A percentile compares a stretch with the other conserved stretches of the same genome.
Evolutionary conservation across 2,797 vertebrate genomes (phyloP).

Genomic region (Euthynnus affinis): DNA sequence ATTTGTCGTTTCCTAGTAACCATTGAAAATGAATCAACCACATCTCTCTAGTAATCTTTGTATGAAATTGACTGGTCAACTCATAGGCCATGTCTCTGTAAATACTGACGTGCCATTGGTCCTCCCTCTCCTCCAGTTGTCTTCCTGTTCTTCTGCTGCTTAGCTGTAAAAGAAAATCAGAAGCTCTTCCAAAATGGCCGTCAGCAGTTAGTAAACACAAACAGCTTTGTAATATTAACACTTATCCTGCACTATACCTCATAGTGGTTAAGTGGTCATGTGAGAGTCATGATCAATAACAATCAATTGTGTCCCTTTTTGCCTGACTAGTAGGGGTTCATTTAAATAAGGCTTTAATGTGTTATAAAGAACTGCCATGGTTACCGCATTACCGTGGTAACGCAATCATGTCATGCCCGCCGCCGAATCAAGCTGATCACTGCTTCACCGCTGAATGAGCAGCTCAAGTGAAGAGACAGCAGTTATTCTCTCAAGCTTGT

Average conservation of each 20-base stretch:
- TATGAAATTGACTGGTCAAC: background rate
- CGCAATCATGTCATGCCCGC: too few species aligned
- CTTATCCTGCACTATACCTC: too few species aligned
- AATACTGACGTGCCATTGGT: background rate
- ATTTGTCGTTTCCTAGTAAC: background rate
- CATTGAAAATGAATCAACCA: background rate
- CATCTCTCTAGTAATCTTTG: background rate
- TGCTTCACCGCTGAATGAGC: too few species aligned
- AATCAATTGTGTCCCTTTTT: slow-evolving; percentile 1
- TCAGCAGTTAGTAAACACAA: background rate
- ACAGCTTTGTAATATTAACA: background rate
- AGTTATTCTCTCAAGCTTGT: too few species aligned
- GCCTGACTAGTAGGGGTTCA: background rate
- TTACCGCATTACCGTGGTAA: too few species aligned
- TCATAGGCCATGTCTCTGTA: background rate
- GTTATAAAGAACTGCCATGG: slow-evolving; percentile 26
- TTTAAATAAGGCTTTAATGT: slow-evolving; percentile 30
- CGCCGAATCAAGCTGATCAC: too few species aligned
- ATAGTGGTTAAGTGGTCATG: too few species aligned
- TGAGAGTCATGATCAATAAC: background rate
- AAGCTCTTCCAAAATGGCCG: background rate
- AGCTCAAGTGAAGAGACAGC: too few species aligned
- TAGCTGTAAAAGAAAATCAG: background rate
- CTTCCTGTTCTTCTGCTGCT: background rate
- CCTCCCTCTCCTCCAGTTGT: background rate